phyloP scores from a whole-genome alignment of 2,888 invertebrate species.

The Drosophila imparisetae region DNA sequence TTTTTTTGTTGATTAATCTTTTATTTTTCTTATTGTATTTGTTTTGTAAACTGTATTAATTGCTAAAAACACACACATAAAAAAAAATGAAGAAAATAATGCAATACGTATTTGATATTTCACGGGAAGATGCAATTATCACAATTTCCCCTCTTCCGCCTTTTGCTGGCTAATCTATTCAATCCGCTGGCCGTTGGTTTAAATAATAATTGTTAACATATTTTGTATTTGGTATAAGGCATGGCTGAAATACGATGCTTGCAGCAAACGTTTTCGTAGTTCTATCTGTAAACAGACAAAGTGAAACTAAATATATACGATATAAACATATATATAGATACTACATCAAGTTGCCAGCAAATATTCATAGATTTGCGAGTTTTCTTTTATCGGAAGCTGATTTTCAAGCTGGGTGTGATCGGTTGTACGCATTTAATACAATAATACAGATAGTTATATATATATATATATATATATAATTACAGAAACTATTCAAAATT shows the following conservation, averaged over 20 bases:
- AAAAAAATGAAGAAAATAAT: conserved; percentile 2
- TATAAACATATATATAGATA: conserved; percentile 14
- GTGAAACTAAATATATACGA: conserved; percentile 46
- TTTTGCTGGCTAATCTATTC: neutral
- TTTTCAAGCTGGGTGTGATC: neutral
- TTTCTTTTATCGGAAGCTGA: neutral
- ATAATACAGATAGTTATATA: neutral
- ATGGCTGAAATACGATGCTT: conserved; percentile 23
- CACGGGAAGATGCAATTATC: conserved; percentile 25
- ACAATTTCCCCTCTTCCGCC: neutral
- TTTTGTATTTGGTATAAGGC: conserved; percentile 34
- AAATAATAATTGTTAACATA: conserved; percentile 32
- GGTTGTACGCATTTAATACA: neutral
- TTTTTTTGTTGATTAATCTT: conserved; percentile 4
- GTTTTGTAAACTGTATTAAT: conserved; percentile 32
- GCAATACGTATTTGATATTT: conserved; percentile 18
- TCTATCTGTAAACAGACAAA: conserved; percentile 30
- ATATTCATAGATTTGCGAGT: neutral
- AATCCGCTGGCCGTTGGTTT: conserved; percentile 12
- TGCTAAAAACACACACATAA: conserved; percentile 1
- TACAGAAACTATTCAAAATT: neutral
- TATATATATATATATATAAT: neutral
- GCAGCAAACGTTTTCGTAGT: conserved; percentile 23
- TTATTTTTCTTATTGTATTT: conserved; percentile 2
- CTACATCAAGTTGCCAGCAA: conserved; percentile 5